Evolutionary conservation across 2,797 vertebrate species (phyloP), one percentile per base, ranked within the genome.

Genomic region (Botia almorhae): DNA sequence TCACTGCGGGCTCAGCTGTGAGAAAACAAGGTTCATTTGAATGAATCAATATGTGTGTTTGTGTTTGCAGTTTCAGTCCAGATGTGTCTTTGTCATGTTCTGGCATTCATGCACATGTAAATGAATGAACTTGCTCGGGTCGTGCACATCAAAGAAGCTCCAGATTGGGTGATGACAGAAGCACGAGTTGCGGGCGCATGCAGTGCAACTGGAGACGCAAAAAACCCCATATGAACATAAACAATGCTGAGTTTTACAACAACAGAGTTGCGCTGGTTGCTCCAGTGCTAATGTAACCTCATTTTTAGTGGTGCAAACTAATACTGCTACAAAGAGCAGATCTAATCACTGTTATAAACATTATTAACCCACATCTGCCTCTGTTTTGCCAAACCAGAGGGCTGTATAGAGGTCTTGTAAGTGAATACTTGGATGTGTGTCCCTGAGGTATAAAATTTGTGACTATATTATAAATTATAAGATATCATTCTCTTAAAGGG

Each of bases 91-190:
- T 63, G 43, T 53, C 46, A 63, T 70, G 46, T 71, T 64, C 19
- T 78, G 26, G 56, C 46, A 50, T 43, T 7, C 19, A 12, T 39
- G 63, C n/a, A 26, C 21, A 63, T 70, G 19, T 63, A 51, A 23
- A 12, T 13, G 10, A 56, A 58, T 29, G 36, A 69, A 55, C n/a
- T 55, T 58, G 16, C 51, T 60, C 23, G n/a, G 55, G 64, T 68
- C 50, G 26, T 64, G 77, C 1, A 7, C 17, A 51, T 70, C 69
- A 78, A 70, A 72, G 71, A 73, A 79, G 84, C 86, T 88, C 89
- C 88, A 81, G 85, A 84, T 61, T 82, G 87, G 85, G 90, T 87
- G 88, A 92, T 89, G 90, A 82, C 79, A 80, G 78, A 89, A 88
- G 76, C 73, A 71, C 51, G 56, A 21, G 61, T 88, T 86, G 85